These are phyloP conservation scores for Augiades crinisus DNA, from an alignment of 2,888 invertebrate species.

Conservation along the genomic window DNA sequence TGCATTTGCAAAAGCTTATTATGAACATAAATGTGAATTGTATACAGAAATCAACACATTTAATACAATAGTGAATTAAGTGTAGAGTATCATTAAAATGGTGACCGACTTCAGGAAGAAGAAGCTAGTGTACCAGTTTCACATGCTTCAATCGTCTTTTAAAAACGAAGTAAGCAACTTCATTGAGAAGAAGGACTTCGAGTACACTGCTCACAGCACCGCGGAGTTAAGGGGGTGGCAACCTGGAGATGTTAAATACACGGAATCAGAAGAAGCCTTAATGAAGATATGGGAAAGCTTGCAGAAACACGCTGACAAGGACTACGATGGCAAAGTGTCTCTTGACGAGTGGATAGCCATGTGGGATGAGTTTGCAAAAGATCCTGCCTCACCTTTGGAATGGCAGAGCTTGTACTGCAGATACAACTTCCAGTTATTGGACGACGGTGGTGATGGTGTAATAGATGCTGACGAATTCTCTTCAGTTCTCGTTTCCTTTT, in stretches of 20 bases:
- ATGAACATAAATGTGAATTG: too few species aligned
- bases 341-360: constrained; percentile 93
- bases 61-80: too few species aligned
- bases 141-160: constrained; percentile 91
- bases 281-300: constrained; percentile 92
- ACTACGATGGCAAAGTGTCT: constrained; percentile 92
- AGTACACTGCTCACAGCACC: constrained; percentile 91
- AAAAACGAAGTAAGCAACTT: constrained; percentile 94
- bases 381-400: constrained; percentile 86
- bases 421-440: constrained; percentile 93
- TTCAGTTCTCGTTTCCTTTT: constrained; percentile 90
- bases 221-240: constrained; percentile 90
- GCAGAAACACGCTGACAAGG: constrained; percentile 89
- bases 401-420: constrained; percentile 93
- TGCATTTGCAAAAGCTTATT: too few species aligned
- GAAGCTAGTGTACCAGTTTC: constrained; percentile 84
- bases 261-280: constrained; percentile 87
- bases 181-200: constrained; percentile 93
- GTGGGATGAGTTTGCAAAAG: constrained; percentile 91
- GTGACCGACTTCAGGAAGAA: constrained; percentile 94
- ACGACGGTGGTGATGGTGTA: constrained; percentile 88
- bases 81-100: too few species aligned
- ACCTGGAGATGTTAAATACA: constrained; percentile 85
- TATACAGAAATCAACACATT: too few species aligned
- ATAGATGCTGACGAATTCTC: constrained; percentile 93